Percentiles rank a stretch among this genome's conserved stretches.
phyloP scores from a whole-genome alignment of 2,888 invertebrate genomes.

The Litoditis marina region DNA sequence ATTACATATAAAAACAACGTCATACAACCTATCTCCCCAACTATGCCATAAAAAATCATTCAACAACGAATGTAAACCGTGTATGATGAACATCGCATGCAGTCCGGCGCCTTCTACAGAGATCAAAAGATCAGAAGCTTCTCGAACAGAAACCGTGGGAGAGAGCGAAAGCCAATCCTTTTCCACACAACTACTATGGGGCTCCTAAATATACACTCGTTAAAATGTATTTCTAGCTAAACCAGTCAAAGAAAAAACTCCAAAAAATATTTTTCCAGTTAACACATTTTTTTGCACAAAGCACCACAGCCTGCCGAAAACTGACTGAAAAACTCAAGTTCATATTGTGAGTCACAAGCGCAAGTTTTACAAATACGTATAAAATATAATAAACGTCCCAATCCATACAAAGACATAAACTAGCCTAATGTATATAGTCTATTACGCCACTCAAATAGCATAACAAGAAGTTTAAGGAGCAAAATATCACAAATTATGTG shows the following conservation, averaged over 20 bases:
- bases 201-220: conserved; percentile 6
- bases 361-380: too few relatives aligned
- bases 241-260: too few relatives aligned
- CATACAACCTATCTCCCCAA: conserved; percentile 9
- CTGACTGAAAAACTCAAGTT: too few relatives aligned
- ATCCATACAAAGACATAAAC: neutral
- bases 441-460: neutral
- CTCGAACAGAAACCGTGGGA: conserved; percentile 17
- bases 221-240: too few relatives aligned
- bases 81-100: conserved; percentile 21
- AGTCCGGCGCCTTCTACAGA: neutral
- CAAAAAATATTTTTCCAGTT: too few relatives aligned
- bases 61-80: conserved; percentile 29
- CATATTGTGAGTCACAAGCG: too few relatives aligned
- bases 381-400: neutral
- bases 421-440: neutral
- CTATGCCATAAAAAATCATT: conserved; percentile 24
- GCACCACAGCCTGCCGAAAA: too few relatives aligned
- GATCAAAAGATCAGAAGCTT: conserved; percentile 14
- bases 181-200: conserved; percentile 14
- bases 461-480: too few relatives aligned
- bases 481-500: too few relatives aligned
- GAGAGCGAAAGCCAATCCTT: conserved; percentile 17
- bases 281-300: too few relatives aligned
- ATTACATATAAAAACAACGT: conserved; percentile 28